Evolutionary conservation across 2,888 invertebrate species (phyloP), one percentile per base, ranked within the genome.

Genomic region (Sussaba pulchella): DNA sequence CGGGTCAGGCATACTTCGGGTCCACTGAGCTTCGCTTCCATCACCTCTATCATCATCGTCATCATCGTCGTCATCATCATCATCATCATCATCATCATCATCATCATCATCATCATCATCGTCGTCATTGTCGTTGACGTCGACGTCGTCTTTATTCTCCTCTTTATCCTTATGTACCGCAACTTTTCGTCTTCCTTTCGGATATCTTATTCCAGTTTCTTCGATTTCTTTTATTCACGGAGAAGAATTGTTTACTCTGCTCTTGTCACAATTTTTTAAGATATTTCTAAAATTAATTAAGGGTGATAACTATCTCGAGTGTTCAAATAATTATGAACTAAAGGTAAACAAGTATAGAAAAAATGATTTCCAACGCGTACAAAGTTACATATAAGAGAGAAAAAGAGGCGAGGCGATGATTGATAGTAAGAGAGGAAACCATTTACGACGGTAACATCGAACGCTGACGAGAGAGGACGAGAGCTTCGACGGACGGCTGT

Each of bases 371-470:
- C 31, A 31, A 31, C n/a, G n/a, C n/a, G n/a, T n/a, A n/a, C 6
- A 45, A 45, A 12, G 45, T n/a, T 14, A 45, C 4, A n/a, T 12
- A 45, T 1, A n/a, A 45, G 14, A 45, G 14, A 45, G 14, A 45
- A 14, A 45, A 45, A n/a, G 14, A 74, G 81, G 79, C 73, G 52
- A 80, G 31, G n/a, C n/a, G n/a, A 82, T 85, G 85, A 86, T 84
- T 88, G 87, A 84, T 86, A 84, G 85, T 83, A 76, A 72, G 50
- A 31, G 66, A 85, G 31, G 31, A 31, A 6, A 31, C 31, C 86
- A 90, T 90, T 90, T 90, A 90, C 89, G 89, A 86, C 87, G 89
- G 87, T 90, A 89, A 90, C 90, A 88, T 89, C 87, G 83, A 86
- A 88, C 86, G 87, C 87, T 75, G 75, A 81, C 71, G 77, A 83